Base-by-base conservation (phyloP, 2,888 invertebrate species). In the Ernsta delagoae region DNA sequence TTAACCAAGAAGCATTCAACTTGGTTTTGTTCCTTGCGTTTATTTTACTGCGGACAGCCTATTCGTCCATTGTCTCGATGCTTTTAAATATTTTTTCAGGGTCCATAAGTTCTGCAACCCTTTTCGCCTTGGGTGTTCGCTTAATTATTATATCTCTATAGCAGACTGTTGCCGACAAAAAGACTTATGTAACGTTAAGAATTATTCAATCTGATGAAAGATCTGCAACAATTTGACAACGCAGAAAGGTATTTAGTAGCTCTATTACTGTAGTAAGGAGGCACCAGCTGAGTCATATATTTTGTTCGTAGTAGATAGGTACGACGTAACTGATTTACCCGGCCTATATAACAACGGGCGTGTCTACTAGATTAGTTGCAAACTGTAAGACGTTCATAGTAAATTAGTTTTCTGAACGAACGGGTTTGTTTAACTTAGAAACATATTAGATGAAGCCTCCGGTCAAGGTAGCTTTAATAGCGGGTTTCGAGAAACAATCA, bases 401-500 rank as follows among this genome's bases (percentile, higher is more conserved):
- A 73, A 74, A 73, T 76, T 75, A 77, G 75, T 77, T 72, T 74
- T 76, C 74, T 73, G 70, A 73, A 68, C 60, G 72, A 72, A 71
- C 66, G 69, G 70, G 73, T 74, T 71, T 71, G 75, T 74, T 75
- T 72, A 66, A 73, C 70, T 72, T 70, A 62, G 70, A 70, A 62
- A 71, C 69, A 64, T 71, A 71, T 73, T 73, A 72, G 70, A 59
- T 70, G 63, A 61, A 70, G 65, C 81, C 83, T 77, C 76, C 77
- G 77, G 83, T 83, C 78, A 79, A 79, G 83, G 85, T 83, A 82
- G 79, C 75, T 84, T 77, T 90, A 90, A 92, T 92, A 87, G 88
- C 83, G 81, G 83, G 86, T 87, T 89, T 81, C 79, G 77, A 83
- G 78, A 88, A 89, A 89, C 87, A 92, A 91, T 92, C 90, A 89